Percentiles rank a stretch among this genome's conserved stretches.
Conservation (phyloP, 2,888 invertebrate genomes). For the Prionchulus punctatus region DNA sequence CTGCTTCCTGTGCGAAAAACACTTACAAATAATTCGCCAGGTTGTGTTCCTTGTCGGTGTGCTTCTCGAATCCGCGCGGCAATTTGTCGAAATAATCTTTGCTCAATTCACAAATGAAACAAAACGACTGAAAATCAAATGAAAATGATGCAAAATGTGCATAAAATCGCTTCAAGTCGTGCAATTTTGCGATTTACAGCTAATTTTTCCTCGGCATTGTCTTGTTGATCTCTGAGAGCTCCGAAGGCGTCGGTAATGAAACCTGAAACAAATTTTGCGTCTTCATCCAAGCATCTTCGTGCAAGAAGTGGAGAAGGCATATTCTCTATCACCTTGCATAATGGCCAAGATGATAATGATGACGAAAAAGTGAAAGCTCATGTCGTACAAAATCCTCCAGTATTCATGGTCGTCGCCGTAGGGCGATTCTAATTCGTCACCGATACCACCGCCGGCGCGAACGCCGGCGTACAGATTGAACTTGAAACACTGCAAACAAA, state of each 20-base stretch:
- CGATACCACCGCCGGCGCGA: slow-evolving; percentile 94
- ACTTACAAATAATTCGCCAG: slow-evolving; percentile 95
- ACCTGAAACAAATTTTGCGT: slow-evolving; percentile 48
- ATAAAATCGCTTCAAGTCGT: background rate
- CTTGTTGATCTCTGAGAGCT: slow-evolving; percentile 96
- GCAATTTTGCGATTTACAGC: slow-evolving; percentile 42
- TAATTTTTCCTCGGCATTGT: slow-evolving; percentile 97
- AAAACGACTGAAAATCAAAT: slow-evolving; percentile 55
- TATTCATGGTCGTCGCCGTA: slow-evolving; percentile 95
- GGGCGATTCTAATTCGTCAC: slow-evolving; percentile 85
- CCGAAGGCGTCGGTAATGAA: slow-evolving; percentile 99
- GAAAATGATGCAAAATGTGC: too few species aligned
- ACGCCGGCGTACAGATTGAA: slow-evolving; percentile 99
- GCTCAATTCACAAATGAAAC: slow-evolving; percentile 96
- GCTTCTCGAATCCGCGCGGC: slow-evolving; percentile 97
- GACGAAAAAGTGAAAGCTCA: slow-evolving; percentile 99
- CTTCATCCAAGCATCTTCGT: background rate
- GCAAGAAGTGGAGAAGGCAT: too few species aligned
- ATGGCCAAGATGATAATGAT: slow-evolving; percentile 97
- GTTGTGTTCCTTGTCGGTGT: slow-evolving; percentile 95
- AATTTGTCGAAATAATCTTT: slow-evolving; percentile 98
- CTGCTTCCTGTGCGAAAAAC: slow-evolving; percentile 6
- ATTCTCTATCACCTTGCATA: slow-evolving; percentile 59
- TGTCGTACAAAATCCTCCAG: slow-evolving; percentile 95
- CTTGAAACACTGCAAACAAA: slow-evolving; percentile 67